Percentiles rank a stretch among this genome's conserved stretches.
phyloP scores from a whole-genome alignment of 2,797 vertebrate genomes.

The Cichlasoma orientale region DNA sequence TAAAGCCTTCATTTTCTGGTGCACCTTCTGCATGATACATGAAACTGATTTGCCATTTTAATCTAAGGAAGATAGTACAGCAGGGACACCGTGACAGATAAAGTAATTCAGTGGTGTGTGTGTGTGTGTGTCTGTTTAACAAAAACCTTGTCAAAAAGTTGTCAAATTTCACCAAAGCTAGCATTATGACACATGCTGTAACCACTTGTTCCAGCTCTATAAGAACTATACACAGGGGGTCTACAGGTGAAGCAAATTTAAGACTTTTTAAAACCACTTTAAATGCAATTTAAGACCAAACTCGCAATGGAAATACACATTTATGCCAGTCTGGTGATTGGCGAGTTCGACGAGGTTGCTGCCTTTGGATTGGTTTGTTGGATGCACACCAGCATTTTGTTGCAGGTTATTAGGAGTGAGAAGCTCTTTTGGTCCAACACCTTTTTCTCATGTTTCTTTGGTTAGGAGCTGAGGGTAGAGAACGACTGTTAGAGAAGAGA shows the following conservation, averaged over 20 bases:
- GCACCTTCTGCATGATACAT: neutral
- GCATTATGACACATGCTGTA: neutral
- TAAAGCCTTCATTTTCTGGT: neutral
- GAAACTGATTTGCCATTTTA: neutral
- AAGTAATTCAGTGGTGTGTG: accelerated
- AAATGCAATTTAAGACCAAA: neutral
- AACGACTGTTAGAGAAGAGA: neutral
- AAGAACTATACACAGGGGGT: neutral
- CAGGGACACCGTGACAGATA: neutral
- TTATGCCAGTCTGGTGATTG: neutral
- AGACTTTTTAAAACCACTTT: no score
- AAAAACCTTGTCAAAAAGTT: neutral
- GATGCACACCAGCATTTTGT: no score
- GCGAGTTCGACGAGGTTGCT: no score
- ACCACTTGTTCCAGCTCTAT: neutral
- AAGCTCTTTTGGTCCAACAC: no score
- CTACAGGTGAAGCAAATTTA: neutral
- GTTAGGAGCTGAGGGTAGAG: neutral
- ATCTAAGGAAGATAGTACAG: neutral
- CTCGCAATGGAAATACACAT: neutral
- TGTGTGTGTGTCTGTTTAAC: accelerated
- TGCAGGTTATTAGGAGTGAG: neutral
- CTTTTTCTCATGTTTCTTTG: neutral
- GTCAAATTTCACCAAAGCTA: neutral
- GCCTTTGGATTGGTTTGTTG: no score